A percentile compares a stretch with the other conserved stretches of the same genome.
These are phyloP conservation scores for Sepioteuthis lessoniana DNA, from an alignment of 2,888 invertebrate species.

Conservation along the genomic window DNA sequence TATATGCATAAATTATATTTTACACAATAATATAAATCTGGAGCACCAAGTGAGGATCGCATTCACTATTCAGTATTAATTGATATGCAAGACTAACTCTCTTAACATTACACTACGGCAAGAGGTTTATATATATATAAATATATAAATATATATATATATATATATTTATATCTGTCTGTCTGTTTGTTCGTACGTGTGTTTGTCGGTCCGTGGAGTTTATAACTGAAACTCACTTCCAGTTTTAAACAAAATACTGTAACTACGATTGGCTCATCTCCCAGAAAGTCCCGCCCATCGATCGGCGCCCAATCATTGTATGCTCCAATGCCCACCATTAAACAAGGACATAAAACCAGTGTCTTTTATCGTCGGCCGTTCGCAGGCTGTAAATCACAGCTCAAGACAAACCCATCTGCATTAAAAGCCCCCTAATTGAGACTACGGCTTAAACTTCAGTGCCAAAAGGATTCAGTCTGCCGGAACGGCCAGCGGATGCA, in stretches of 20 bases:
- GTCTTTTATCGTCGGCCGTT: slow-evolving; percentile 12
- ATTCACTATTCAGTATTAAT: no score
- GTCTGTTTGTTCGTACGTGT: neutral
- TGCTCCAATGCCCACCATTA: neutral
- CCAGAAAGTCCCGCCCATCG: neutral
- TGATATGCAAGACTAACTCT: no score
- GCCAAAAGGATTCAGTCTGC: neutral
- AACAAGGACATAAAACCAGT: neutral
- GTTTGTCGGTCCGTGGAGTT: no score
- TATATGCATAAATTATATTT: no score
- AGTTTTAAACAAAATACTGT: neutral
- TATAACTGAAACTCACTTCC: neutral
- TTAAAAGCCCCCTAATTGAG: slow-evolving; percentile 33
- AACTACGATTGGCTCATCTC: neutral
- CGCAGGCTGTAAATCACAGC: neutral
- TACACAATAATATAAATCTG: no score
- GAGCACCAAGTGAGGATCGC: no score
- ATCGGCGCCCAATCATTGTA: neutral
- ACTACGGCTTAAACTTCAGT: neutral
- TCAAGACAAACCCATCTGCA: slow-evolving; percentile 9
- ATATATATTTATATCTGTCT: no score
- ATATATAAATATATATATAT: no score
- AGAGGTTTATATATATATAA: no score
- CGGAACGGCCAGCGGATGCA: slow-evolving; percentile 11
- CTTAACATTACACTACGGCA: no score